Conservation (phyloP, 2,797 vertebrate genomes). For the Corythornis leucogaster region DNA sequence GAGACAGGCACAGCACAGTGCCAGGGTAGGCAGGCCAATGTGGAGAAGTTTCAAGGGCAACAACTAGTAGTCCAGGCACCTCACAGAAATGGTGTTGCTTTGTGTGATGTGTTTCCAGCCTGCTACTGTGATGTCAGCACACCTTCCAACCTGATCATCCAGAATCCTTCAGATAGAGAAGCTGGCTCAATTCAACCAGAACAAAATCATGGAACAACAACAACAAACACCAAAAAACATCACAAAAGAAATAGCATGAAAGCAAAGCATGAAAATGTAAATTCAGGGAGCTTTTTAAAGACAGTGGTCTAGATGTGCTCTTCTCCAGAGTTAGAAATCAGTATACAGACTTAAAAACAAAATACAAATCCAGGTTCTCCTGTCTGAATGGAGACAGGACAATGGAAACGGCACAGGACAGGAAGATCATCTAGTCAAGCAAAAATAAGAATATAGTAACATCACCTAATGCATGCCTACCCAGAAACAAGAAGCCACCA, state of each 20-base stretch:
- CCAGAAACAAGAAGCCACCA: neutral
- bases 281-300: neutral
- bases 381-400: neutral
- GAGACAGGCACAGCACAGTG: no score
- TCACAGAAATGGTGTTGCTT: neutral
- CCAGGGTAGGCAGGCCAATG: neutral
- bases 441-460: neutral
- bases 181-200: neutral
- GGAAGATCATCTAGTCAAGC: neutral
- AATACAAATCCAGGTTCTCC: neutral
- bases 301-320: neutral
- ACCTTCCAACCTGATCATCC: neutral
- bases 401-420: neutral
- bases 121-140: neutral
- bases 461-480: neutral
- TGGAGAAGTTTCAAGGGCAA: neutral
- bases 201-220: neutral
- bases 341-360: neutral
- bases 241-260: neutral
- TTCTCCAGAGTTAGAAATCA: neutral
- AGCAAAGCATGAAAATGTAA: neutral
- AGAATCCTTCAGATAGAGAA: neutral
- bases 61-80: neutral
- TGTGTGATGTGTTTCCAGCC: neutral
- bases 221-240: neutral